phyloP scores from a whole-genome alignment of 1,140 invertebrate species.

The Lepidurus couesii region DNA sequence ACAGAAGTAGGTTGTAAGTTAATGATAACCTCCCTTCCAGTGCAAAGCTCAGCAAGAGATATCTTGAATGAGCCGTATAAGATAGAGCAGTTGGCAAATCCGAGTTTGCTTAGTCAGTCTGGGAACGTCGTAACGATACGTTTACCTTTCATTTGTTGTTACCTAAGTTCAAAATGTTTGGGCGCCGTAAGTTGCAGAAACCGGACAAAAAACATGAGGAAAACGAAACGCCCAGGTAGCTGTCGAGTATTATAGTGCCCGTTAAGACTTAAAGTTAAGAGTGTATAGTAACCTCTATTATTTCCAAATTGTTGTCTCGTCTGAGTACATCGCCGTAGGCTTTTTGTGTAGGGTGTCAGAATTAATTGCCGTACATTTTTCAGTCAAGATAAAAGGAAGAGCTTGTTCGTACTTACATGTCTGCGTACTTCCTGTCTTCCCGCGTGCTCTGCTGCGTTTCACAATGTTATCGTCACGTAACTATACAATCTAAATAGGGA shows the following conservation, averaged over 20 bases:
- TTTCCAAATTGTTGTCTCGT: too few relatives aligned
- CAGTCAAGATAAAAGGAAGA: too few relatives aligned
- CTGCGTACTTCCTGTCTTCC: too few relatives aligned
- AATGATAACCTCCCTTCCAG: not conserved
- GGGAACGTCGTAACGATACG: not conserved
- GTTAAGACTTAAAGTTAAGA: too few relatives aligned
- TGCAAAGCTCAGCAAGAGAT: conserved; percentile 14
- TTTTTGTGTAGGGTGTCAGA: too few relatives aligned
- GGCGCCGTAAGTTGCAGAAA: not conserved
- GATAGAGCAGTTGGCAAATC: not conserved
- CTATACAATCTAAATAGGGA: too few relatives aligned
- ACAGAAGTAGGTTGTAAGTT: not conserved
- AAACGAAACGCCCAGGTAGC: conserved; percentile 12
- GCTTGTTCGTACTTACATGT: too few relatives aligned
- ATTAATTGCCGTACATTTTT: too few relatives aligned
- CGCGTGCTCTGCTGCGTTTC: too few relatives aligned
- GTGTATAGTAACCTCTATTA: too few relatives aligned
- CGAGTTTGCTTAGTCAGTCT: not conserved
- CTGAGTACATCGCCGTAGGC: too few relatives aligned
- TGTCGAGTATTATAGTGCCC: not conserved
- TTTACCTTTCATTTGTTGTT: not conserved
- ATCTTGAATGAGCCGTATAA: not conserved
- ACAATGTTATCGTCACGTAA: too few relatives aligned
- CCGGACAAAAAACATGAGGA: not conserved
- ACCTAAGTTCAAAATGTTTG: not conserved